Evolutionary conservation across 2,113 vertebrate species (phyloP), one percentile per base, ranked within the genome.

Genomic region (Polypterus senegalus): DNA sequence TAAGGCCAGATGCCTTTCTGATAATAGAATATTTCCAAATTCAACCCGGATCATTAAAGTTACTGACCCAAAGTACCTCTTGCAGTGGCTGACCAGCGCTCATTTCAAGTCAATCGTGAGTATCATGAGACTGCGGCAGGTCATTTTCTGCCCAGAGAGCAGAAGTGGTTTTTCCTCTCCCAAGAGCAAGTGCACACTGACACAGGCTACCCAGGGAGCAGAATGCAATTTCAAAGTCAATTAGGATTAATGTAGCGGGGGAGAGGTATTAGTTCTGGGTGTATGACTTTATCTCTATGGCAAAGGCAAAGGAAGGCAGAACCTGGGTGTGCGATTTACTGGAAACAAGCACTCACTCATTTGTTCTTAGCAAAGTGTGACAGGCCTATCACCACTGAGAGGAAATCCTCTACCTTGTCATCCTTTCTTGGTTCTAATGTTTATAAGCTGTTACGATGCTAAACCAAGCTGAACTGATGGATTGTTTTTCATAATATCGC

Each of bases 191-290:
- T 27, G 27, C 48, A 59, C 43, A 9, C n/a, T 27, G 10, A 59
- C 45, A 9, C 44, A 52, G 10, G n/a, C 47, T 46, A 61, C 52
- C 59, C 46, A 10, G 27, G 27, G 47, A 27, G n/a, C 44, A 57
- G 59, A 56, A 61, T 61, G 59, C 49, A 61, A 61, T 65, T 60
- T 61, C 53, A 65, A 57, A 61, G 64, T 65, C 54, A 61, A 49
- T 65, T 63, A 57, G 62, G 55, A 51, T 63, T 63, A 61, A 65
- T 65, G 59, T 48, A 45, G 48, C 59, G 57, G 48, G 59, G 54
- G 59, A 61, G 48, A 45, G 44, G 59, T 65, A 61, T 61, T 61
- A 65, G 64, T 65, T 65, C 59, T 65, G 64, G 59, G 49, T 61
- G 51, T 61, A 47, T 57, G 59, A 52, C 61, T 65, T 65, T 61